Evolutionary conservation across 2,113 vertebrate genomes (phyloP), one percentile per base, ranked within the genome.

Genomic region (Andinoacara biseriatus): DNA sequence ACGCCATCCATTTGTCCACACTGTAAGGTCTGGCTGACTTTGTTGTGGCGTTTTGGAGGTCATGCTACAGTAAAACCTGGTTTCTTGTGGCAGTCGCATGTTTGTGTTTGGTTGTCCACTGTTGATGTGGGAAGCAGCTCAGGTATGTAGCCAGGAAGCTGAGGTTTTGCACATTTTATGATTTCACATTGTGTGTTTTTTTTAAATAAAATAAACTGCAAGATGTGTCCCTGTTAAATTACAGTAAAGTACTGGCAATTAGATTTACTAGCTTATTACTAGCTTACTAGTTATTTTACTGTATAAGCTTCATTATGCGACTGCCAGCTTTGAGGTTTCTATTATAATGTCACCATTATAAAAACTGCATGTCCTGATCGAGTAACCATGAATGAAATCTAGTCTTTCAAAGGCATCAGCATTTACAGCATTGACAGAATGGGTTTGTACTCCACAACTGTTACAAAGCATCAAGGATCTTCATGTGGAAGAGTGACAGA

Each of bases 41-140:
- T 95, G 92, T 90, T 93, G 94, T 94, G 93, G 94, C 81, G 40
- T 79, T 46, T n/a, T 14, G 58, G 74, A 46, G 79, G 62, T 86
- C 76, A 52, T 43, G 79, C 26, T 82, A 80, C 84, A 49, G 61
- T 72, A 35, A 69, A 54, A 40, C 62, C 33, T 74, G 4, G 3
- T 31, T 49, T 90, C 18, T 78, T 94, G 93, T 76, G 92, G 87
- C 67, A 74, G n/a, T 43, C 78, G 9, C 58, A 33, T 35, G 18
- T 78, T 60, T 82, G 18, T 61, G 49, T 38, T 84, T 29, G 40
- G 65, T 74, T 89, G 90, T 91, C 92, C 92, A 91, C 81, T 87
- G 84, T 83, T 74, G 81, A 83, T 92, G 90, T 94, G 93, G 87
- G 85, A 88, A 89, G 18, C 20, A 33, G 49, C 54, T 22, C 40